Evolutionary conservation across 1,140 invertebrate species (phyloP), one percentile per base, ranked within the genome.

Genomic region (Phthorimaea operculella): DNA sequence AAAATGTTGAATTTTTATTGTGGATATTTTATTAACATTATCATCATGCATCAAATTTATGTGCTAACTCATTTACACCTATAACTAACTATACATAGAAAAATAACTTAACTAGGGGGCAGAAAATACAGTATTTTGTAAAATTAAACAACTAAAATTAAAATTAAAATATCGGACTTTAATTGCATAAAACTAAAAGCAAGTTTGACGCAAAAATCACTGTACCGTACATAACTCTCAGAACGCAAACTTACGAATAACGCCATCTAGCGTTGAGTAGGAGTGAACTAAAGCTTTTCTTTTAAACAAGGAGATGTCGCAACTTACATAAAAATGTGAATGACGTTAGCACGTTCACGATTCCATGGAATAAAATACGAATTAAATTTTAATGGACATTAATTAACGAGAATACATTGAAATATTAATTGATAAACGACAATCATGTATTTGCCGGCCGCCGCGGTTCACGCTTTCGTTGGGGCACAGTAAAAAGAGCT

Each of bases 41-140:
- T 84, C 76, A 83, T 85, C 82, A 85, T 83, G 79, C 79, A 83
- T 85, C 79, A 79, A 81, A 82, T 82, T 28, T 85, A 85, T 78
- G 79, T 83, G 73, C 82, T 83, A 82, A 81, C 70, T 85, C 80
- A 83, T 85, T 80, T 85, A 85, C 82, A 85, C 79, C 81, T 85
- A 85, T 74, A 82, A 85, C 79, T 85, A 85, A 73, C 82, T 85
- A 85, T 85, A 85, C 82, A 85, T 85, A 85, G 79, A 83, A 82
- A 84, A 83, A 83, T 83, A 84, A 85, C 81, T 83, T 83, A 82
- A 81, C 79, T 83, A 85, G 67, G 72, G 81, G 78, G 81, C 75
- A 83, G 70, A 85, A 82, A 84, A 80, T 83, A 83, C 78, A 80
- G 63, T 83, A 81, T 77, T 79, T 83, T 83, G 77, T 83, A 79